Conservation (phyloP, 2,797 vertebrate genomes). For the Sciaenops ocellatus region DNA sequence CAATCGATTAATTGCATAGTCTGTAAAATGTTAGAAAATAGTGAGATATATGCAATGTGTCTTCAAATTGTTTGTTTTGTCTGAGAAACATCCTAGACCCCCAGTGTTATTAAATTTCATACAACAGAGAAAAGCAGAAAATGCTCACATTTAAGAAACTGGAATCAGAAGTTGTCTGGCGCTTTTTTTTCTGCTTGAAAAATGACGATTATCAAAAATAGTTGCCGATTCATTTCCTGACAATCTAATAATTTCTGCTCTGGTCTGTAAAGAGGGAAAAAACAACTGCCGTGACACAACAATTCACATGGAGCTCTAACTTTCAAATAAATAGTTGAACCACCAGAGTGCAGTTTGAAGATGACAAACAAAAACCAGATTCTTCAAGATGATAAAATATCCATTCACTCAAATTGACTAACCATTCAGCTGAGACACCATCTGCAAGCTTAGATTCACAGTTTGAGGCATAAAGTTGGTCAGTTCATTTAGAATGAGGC, state of each 20-base stretch:
- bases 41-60: slow-evolving; percentile 8
- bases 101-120: neutral
- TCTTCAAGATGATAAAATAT: slow-evolving; percentile 14
- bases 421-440: slow-evolving; percentile 5
- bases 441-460: slow-evolving; percentile 6
- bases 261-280: neutral
- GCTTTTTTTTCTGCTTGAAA: neutral
- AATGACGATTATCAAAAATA: neutral
- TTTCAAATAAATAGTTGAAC: slow-evolving; percentile 27
- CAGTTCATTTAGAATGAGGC: slow-evolving; percentile 14
- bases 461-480: neutral
- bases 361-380: slow-evolving; percentile 21
- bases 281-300: neutral
- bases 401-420: neutral
- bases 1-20: neutral
- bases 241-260: neutral
- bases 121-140: neutral
- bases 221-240: neutral
- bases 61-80: slow-evolving; percentile 25
- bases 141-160: neutral
- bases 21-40: slow-evolving; percentile 16
- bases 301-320: neutral
- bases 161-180: neutral
- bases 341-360: neutral
- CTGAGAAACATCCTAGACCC: neutral